Evolutionary conservation across 1,140 invertebrate genomes (phyloP).

Genomic region (Myzus persicae): DNA sequence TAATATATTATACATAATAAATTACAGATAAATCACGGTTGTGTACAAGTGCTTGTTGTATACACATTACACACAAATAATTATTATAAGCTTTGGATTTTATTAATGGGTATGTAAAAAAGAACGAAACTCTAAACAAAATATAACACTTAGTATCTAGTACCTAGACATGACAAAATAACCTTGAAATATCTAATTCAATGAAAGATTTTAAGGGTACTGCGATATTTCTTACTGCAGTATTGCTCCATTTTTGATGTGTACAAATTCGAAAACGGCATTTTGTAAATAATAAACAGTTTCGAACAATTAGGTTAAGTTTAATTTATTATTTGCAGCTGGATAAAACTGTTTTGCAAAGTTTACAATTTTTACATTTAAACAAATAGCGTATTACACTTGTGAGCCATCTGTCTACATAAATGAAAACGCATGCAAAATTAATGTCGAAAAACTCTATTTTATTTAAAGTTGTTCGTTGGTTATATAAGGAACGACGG

Average conservation of each 20-base stretch:
- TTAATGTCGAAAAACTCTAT: conserved; percentile 1
- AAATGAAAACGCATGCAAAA: conserved; percentile 12
- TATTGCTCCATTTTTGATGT: background rate
- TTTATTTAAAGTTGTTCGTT: background rate
- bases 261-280: background rate
- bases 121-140: background rate
- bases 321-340: background rate
- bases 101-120: background rate
- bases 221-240: background rate
- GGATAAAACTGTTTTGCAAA: background rate
- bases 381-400: background rate
- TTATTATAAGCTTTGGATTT: background rate
- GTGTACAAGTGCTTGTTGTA: background rate
- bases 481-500: background rate
- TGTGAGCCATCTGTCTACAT: background rate
- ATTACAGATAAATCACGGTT: background rate
- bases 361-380: background rate
- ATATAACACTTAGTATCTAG: no score
- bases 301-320: background rate
- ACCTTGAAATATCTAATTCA: background rate
- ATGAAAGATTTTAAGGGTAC: background rate
- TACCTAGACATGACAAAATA: no score
- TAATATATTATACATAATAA: background rate
- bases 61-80: no score
- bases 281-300: background rate